Evolutionary conservation across 2,113 vertebrate genomes (phyloP), one percentile per base, ranked within the genome.

Genomic region (Cinclus cinclus): DNA sequence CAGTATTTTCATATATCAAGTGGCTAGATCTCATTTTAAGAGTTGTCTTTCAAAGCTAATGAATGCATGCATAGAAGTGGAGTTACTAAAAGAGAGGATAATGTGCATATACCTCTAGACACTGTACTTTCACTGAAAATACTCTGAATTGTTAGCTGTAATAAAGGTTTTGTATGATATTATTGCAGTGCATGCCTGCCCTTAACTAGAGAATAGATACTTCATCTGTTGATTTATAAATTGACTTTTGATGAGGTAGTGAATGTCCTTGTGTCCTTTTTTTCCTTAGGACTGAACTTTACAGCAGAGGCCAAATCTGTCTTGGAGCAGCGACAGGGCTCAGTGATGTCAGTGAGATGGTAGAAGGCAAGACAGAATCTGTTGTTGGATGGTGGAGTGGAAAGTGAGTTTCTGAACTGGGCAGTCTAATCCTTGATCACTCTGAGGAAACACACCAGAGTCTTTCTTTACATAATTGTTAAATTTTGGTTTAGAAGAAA

Each of bases 41-140:
- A 67, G 7, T 42, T 70, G 22, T 68, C 83, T 92, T 93, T 91
- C 62, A 86, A 78, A 90, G n/a, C 10, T 69, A 67, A 81, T 50
- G 13, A 94, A 78, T n/a, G 16, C 15, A 50, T 9, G 13, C 17
- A 74, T 33, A 87, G 24, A 90, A 94, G 9, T 30, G 30, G 35
- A 67, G 21, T 39, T 67, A 46, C 12, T 56, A 70, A 85, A 91
- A 70, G 23, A 89, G 19, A 55, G 0, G 10, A 24, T 71, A 62
- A 2, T 15, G 37, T 59, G 8, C 10, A 35, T 37, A 39, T 46
- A 11, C 28, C 31, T 58, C 30, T 59, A 64, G 50, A 62, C 63
- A 56, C 17, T 42, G 8, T 68, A 46, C 9, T 79, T 87, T 52
- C 17, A 68, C 47, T 62, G 58, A 80, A 90, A 76, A 68, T 31